Conservation (phyloP, 2,113 vertebrate genomes). For the Tiliqua scincoides region DNA sequence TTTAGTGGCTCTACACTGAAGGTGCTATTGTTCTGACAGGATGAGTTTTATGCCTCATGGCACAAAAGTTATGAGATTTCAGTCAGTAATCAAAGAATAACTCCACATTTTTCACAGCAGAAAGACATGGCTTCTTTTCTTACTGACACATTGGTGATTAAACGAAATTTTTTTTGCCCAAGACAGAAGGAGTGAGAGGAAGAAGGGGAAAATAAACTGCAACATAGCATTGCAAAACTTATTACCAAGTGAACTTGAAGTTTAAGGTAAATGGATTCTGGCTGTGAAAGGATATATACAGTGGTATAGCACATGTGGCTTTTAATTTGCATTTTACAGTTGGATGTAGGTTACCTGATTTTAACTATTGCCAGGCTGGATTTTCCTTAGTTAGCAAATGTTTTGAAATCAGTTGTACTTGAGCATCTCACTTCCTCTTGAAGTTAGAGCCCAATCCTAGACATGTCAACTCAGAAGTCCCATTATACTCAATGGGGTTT, state of each 20-base stretch:
- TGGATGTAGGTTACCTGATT: neutral
- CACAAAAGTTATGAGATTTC: conserved; percentile 67
- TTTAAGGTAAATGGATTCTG: neutral
- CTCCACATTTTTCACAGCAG: conserved; percentile 46
- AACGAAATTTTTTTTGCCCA: conserved; percentile 1
- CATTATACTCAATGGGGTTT: neutral
- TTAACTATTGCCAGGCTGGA: neutral
- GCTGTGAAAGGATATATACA: neutral
- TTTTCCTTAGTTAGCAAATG: neutral
- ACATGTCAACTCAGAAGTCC: no score
- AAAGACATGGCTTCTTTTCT: conserved; percentile 30
- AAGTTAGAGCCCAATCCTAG: no score
- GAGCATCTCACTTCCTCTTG: neutral
- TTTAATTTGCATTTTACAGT: neutral
- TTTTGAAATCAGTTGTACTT: neutral
- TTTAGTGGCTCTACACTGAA: conserved; percentile 61
- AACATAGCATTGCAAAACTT: neutral
- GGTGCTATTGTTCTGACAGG: conserved; percentile 58
- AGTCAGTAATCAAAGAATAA: conserved; percentile 65
- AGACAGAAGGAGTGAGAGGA: neutral
- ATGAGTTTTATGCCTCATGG: conserved; percentile 67
- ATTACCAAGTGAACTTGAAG: conserved; percentile 5
- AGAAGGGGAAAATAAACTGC: neutral
- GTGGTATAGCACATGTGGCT: neutral
- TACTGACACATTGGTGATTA: conserved; percentile 14